Evolutionary conservation across 2,113 vertebrate species (phyloP), one percentile per base, ranked within the genome.

Genomic region (Ammodytes dubius): DNA sequence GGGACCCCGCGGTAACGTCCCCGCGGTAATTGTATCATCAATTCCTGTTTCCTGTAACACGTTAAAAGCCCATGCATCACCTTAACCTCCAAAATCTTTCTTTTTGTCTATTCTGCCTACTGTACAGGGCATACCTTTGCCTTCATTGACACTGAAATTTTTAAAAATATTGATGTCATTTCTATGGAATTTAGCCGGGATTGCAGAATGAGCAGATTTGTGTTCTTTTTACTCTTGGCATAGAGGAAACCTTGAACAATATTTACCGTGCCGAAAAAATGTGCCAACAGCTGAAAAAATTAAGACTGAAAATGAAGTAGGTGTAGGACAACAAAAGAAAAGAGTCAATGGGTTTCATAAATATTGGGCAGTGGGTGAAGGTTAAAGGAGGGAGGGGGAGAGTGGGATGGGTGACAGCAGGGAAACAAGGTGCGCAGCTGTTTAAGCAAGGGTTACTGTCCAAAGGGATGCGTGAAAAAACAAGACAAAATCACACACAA

Each of bases 391-490:
- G 81, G 59, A 13, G 71, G 40, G 43, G 56, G 58, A 59, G 47
- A 64, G 77, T 74, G 60, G 50, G 75, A 67, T 69, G 35, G 57
- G 54, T 78, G 85, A 79, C 76, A 82, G 65, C 19, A 66, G 79
- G 77, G 53, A 79, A 87, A 82, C 74, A 85, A 89, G 88, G 84
- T 91, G 77, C 42, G 35, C 84, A 88, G 87, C 83, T 89, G 83
- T 82, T 92, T 84, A 70, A 86, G 83, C 77, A 85, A 78, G 67
- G 73, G 70, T 56, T 58, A 57, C 64, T 47, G 72, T 86, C 73
- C 50, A 74, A 84, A 65, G 83, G 77, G 81, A 74, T 70, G n/a
- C 63, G 76, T 69, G 66, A 85, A 79, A 82, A 89, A 82, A 83
- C n/a, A 6, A 61, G 46, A 67, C 13, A 82, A 73, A 61, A 69